Percentiles rank a stretch among this genome's conserved stretches.
Conservation (phyloP, 2,797 vertebrate species). For the Rhinogobio ventralis region DNA sequence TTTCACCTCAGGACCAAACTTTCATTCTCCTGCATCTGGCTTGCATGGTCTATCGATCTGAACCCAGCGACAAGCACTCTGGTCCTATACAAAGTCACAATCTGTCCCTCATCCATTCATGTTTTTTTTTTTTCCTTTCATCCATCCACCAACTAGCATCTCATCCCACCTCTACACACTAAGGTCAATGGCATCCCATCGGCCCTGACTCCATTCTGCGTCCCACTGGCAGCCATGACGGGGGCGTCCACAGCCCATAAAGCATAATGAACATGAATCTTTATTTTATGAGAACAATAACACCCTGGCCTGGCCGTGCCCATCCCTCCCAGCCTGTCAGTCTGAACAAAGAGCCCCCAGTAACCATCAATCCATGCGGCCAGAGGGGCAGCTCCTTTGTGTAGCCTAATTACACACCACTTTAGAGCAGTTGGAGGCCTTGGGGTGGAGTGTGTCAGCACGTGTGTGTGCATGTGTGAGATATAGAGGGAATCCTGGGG, state of each 20-base stretch:
- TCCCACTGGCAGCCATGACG: slow-evolving; percentile 20
- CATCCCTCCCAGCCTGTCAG: slow-evolving; percentile 69
- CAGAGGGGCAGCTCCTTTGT: slow-evolving; percentile 52
- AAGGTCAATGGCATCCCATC: slow-evolving; percentile 37
- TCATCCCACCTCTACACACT: slow-evolving; percentile 17
- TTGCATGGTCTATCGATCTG: slow-evolving; percentile 24
- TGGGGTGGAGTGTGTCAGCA: slow-evolving; percentile 49
- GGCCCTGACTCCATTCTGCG: slow-evolving; percentile 3
- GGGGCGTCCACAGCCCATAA: slow-evolving; percentile 47
- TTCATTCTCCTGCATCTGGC: slow-evolving; percentile 16
- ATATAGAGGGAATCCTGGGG: slow-evolving; percentile 34
- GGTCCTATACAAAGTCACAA: slow-evolving; percentile 5
- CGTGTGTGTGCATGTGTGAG: slow-evolving; percentile 29
- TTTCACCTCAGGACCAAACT: slow-evolving; percentile 31
- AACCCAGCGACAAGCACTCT: slow-evolving; percentile 12
- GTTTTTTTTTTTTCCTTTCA: slow-evolving; percentile 11
- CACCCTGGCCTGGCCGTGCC: slow-evolving; percentile 72
- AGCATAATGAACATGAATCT: slow-evolving; percentile 78
- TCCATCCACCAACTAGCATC: slow-evolving; percentile 36
- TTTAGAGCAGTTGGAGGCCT: slow-evolving; percentile 58
- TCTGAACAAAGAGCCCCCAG: slow-evolving; percentile 72
- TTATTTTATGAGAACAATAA: slow-evolving; percentile 80
- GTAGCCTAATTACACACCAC: slow-evolving; percentile 56
- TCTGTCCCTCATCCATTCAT: slow-evolving; percentile 12
- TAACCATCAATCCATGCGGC: slow-evolving; percentile 69